Conservation (phyloP, 2,797 vertebrate genomes). For the Merluccius polli region DNA sequence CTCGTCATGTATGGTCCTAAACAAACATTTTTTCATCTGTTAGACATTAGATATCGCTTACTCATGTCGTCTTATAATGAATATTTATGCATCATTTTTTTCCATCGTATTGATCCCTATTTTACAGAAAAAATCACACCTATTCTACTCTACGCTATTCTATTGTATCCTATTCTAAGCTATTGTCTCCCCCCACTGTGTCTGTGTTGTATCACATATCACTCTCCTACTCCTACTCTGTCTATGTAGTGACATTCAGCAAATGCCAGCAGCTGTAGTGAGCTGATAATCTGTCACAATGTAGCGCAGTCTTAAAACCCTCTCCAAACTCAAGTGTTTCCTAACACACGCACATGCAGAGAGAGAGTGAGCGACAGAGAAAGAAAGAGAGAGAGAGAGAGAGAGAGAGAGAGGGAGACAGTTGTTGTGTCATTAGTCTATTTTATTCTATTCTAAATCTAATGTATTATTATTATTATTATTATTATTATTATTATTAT, state of each 20-base stretch:
- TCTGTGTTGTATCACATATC: conserved; percentile 14
- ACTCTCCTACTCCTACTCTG: conserved; percentile 34
- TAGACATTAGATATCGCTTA: not conserved
- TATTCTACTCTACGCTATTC: conserved; percentile 6
- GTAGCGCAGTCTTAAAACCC: conserved; percentile 44
- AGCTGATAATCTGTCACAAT: conserved; percentile 55
- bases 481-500: not conserved
- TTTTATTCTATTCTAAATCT: not conserved
- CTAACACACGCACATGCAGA: conserved; percentile 11
- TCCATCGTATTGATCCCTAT: conserved; percentile 3
- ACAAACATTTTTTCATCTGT: not conserved
- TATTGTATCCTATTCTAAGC: conserved; percentile 17
- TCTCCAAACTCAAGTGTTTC: conserved; percentile 46
- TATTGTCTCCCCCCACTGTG: conserved; percentile 36
- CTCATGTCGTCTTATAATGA: not conserved
- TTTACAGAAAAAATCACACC: not conserved
- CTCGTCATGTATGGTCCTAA: not conserved
- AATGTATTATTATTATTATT: not conserved
- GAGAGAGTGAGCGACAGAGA: not conserved
- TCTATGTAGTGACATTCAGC: conserved; percentile 52
- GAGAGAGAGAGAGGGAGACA: not conserved
- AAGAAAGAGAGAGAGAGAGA: not conserved
- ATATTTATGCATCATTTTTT: not conserved
- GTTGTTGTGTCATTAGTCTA: not conserved
- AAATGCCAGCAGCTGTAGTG: conserved; percentile 56